Evolutionary conservation across 2,113 vertebrate genomes (phyloP), one percentile per base, ranked within the genome.

Genomic region (Oxyruncus cristatus): DNA sequence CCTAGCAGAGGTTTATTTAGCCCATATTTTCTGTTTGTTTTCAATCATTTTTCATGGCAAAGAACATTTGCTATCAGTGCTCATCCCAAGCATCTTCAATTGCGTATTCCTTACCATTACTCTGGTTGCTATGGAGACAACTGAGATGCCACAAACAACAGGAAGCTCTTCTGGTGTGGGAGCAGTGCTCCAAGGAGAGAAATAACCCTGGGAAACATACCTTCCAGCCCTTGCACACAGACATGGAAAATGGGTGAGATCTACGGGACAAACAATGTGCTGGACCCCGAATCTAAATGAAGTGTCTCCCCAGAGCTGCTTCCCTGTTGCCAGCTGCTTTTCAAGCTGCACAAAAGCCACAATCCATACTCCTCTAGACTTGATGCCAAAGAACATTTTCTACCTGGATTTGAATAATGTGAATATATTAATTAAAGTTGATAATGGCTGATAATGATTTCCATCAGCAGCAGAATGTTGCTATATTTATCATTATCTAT

Each of bases 321-420:
- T 8, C 2, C 61, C 21, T 49, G 27, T 32, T 12, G 26, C 30
- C 37, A 21, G 49, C 35, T 50, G 58, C 67, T 88, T 88, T 83
- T 91, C 89, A 56, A 37, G 35, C 80, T 28, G 61, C 32, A 85
- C 61, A 77, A 68, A 90, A 68, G 32, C 50, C 75, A 78, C 1
- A 11, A 82, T 49, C 79, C 59, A 9, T 53, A 63, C 63, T 93
- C 80, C 70, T 79, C 67, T 22, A 72, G 84, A 89, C 90, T 85
- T 66, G 81, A 76, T 76, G 88, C 72, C 85, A 89, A 94, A 68
- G 95, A 97, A 90, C 65, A 75, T 89, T 91, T 97, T 90, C 96
- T 95, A 95, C 95, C 95, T 95, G 95, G 89, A 96, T 96, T 94
- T 97, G 97, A 97, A 97, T 96, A 89, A 95, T 33, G 87, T 92